A percentile compares a stretch with the other conserved stretches of the same genome.
phyloP scores from a whole-genome alignment of 2,888 invertebrate genomes.

The Ophion ellenae region DNA sequence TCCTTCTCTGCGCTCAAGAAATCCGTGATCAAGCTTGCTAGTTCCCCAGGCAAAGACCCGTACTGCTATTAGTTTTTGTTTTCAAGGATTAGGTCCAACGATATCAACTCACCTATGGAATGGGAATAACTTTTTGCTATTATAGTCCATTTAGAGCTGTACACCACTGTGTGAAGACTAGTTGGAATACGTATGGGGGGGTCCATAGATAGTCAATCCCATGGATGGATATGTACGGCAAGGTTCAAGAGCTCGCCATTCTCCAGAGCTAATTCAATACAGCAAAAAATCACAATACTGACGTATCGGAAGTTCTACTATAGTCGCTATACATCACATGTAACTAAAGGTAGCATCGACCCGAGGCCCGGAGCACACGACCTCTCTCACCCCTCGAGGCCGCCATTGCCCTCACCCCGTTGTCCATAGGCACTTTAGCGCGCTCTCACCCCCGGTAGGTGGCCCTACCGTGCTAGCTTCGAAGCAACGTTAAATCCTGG shows the following conservation, averaged over 20 bases:
- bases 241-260: too few species aligned
- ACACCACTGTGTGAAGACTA: neutral
- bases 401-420: constrained; percentile 54
- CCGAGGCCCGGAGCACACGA: constrained; percentile 67
- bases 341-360: constrained; percentile 71
- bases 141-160: neutral
- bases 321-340: constrained; percentile 35
- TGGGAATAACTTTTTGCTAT: constrained; percentile 6
- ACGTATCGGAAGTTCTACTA: constrained; percentile 44
- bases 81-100: neutral
- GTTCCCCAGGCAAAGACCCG: neutral
- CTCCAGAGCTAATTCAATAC: neutral
- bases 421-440: constrained; percentile 64
- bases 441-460: constrained; percentile 66
- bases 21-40: neutral
- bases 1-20: constrained; percentile 6
- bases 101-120: constrained; percentile 1
- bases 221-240: neutral
- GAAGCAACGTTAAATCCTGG: constrained; percentile 38
- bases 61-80: constrained; percentile 31
- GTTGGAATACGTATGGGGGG: neutral
- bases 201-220: neutral
- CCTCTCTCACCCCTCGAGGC: constrained; percentile 59
- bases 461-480: constrained; percentile 42
- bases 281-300: constrained; percentile 5